phyloP scores from a whole-genome alignment of 2,113 vertebrate species.

The Petrocephalus microphthalmus region DNA sequence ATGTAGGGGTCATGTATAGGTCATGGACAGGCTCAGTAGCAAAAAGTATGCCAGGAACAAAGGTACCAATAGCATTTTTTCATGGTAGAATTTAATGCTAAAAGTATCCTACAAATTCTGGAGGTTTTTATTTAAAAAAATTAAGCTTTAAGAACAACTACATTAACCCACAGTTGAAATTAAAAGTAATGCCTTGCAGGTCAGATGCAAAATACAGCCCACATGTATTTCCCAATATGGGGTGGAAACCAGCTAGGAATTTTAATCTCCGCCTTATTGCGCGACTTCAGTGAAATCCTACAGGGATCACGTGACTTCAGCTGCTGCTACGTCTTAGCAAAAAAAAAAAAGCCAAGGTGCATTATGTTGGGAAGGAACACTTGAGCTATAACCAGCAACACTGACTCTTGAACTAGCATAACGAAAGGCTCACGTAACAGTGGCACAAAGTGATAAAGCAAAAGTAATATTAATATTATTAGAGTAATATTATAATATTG shows the following conservation, averaged over 20 bases:
- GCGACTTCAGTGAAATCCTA: background rate
- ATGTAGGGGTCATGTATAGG: slow-evolving; percentile 8
- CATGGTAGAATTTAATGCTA: background rate
- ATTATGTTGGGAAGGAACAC: background rate
- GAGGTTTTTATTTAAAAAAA: background rate
- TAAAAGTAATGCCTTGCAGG: background rate
- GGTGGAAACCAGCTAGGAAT: background rate
- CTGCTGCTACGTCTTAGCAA: background rate
- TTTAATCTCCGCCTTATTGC: background rate
- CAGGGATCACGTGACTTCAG: background rate
- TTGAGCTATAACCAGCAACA: background rate
- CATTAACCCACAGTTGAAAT: background rate
- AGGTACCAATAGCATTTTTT: background rate
- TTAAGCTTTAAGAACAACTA: slow-evolving; percentile 1
- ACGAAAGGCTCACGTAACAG: background rate
- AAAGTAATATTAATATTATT: background rate
- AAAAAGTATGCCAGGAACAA: slow-evolving; percentile 22
- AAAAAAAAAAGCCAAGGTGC: background rate
- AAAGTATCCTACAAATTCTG: background rate
- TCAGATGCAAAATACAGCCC: background rate
- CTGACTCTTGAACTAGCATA: background rate
- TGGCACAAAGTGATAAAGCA: background rate
- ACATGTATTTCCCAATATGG: background rate
- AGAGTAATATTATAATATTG: background rate
- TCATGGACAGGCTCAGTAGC: slow-evolving; percentile 13